Conservation (phyloP, 2,113 vertebrate genomes). For the Tachysurus vachellii region DNA sequence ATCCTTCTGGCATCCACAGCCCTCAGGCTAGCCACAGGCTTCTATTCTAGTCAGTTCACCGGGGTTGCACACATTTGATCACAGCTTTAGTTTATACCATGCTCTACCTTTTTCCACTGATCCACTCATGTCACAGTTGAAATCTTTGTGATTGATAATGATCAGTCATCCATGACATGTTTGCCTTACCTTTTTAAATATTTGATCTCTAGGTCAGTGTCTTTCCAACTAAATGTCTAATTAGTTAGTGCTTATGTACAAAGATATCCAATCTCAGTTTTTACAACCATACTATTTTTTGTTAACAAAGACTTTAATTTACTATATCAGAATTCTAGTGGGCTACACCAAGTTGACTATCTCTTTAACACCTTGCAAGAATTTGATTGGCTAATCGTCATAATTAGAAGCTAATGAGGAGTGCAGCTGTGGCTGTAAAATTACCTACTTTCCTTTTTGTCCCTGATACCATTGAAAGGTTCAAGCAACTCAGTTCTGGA, state of each 20-base stretch:
- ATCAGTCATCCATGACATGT: not conserved
- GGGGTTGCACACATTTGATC: not conserved
- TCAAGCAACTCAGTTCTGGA: no score
- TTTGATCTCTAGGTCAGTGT: not conserved
- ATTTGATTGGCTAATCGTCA: not conserved
- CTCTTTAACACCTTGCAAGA: not conserved
- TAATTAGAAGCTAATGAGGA: not conserved
- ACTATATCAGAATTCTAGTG: not conserved
- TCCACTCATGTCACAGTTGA: not conserved
- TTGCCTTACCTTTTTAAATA: not conserved
- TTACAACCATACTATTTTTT: not conserved
- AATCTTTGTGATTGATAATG: not conserved
- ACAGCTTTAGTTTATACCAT: not conserved
- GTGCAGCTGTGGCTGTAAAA: not conserved
- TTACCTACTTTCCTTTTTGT: not conserved
- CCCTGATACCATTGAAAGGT: no score
- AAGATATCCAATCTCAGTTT: not conserved
- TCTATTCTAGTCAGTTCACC: not conserved
- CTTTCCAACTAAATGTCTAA: not conserved
- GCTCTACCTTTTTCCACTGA: not conserved
- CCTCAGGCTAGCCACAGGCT: slow-evolving; percentile 23
- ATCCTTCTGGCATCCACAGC: slow-evolving; percentile 4
- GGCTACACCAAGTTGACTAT: not conserved
- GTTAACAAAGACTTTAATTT: not conserved
- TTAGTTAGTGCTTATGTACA: not conserved